Conservation (phyloP, 2,113 vertebrate species). For the Typhlomys cinereus region DNA sequence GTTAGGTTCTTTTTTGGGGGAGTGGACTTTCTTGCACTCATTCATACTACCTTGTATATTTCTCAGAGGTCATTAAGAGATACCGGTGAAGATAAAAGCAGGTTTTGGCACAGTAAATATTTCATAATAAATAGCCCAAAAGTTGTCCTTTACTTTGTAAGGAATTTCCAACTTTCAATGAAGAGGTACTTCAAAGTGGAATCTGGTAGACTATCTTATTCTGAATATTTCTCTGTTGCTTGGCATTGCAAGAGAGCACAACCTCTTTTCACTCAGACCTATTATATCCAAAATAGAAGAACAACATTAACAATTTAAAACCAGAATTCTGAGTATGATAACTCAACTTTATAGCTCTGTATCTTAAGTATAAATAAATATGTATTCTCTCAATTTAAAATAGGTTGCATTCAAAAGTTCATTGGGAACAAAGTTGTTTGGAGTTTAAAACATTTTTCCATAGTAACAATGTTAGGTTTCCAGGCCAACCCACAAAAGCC, state of each 20-base stretch:
- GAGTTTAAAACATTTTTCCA: slow-evolving; percentile 79
- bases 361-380: slow-evolving; percentile 73
- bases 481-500: slow-evolving; percentile 79
- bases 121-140: not conserved
- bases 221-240: slow-evolving; percentile 11
- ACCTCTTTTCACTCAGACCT: slow-evolving; percentile 16
- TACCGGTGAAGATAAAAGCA: not conserved
- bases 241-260: not conserved
- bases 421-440: slow-evolving; percentile 70
- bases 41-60: slow-evolving; percentile 32
- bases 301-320: slow-evolving; percentile 27
- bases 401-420: slow-evolving; percentile 78
- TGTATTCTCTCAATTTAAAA: slow-evolving; percentile 63
- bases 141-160: slow-evolving; percentile 34
- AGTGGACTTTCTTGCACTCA: not conserved
- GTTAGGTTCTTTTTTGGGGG: not conserved
- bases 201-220: not conserved
- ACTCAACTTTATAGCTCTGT: slow-evolving; percentile 50
- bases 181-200: slow-evolving; percentile 30
- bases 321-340: slow-evolving; percentile 56
- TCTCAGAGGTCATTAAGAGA: not conserved
- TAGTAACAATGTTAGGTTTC: slow-evolving; percentile 82
- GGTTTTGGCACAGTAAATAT: not conserved
- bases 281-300: slow-evolving; percentile 34
- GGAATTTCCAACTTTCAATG: not conserved